Conservation (phyloP, 1,140 invertebrate genomes). For the Nasonia giraulti region DNA sequence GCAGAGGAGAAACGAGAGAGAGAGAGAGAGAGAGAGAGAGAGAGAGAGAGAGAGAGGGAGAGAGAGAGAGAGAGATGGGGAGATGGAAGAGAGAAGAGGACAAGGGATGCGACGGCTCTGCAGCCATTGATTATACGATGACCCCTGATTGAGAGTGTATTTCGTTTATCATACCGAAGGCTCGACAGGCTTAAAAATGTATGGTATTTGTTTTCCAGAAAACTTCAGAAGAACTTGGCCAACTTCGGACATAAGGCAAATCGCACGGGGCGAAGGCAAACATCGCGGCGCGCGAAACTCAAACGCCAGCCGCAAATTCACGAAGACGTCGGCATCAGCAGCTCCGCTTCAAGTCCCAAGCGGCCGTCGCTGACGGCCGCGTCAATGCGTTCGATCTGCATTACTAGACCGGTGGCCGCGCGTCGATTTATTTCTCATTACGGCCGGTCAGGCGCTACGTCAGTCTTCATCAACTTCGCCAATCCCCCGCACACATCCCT, state of each 20-base stretch:
- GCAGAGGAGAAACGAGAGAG: too few species aligned
- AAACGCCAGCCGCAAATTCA: neutral
- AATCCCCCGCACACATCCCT: neutral
- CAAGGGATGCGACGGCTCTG: conserved; percentile 3
- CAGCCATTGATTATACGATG: conserved; percentile 41
- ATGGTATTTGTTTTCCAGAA: too few species aligned
- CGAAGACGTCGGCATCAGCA: neutral
- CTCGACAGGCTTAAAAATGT: too few species aligned
- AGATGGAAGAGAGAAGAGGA: neutral
- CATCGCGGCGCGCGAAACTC: neutral
- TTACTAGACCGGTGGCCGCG: neutral
- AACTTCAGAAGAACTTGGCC: too few species aligned
- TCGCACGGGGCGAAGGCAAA: too few species aligned
- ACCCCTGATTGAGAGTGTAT: conserved; percentile 30
- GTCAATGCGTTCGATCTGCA: conserved; percentile 17
- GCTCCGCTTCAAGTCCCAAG: neutral
- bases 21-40: too few species aligned
- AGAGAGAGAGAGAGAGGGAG: too few species aligned
- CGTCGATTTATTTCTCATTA: conserved; percentile 49
- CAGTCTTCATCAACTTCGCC: conserved; percentile 40
- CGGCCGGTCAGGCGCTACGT: conserved; percentile 14
- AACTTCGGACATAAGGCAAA: too few species aligned
- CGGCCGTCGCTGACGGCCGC: neutral
- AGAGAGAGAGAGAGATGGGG: too few species aligned
- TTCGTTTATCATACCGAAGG: conserved; percentile 16